Evolutionary conservation across 1,140 invertebrate genomes (phyloP), one percentile per base, ranked within the genome.

Genomic region (Zaprionus nigranus): DNA sequence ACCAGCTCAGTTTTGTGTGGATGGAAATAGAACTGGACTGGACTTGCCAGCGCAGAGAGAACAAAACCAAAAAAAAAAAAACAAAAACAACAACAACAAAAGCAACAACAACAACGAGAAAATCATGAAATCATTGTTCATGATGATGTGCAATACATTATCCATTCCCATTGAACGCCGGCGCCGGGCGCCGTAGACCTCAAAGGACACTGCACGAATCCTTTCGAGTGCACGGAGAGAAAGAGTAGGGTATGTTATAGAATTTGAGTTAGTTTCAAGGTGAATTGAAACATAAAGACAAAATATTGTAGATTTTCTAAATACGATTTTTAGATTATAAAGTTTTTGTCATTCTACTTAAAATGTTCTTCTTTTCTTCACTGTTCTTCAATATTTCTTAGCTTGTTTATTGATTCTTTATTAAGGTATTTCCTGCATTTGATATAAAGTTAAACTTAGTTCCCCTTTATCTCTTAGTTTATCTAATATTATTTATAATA

Each of bases 71-170:
- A 51, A 24, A 5, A 24, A 51, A 17, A 17, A 17, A 17, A 17
- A 12, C 20, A 49, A n/a, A 1, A 46, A 12, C 20, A 51, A 51
- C 9, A 51, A 30, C 66, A 62, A 49, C 40, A 62, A 17, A 28
- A 61, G 36, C 24, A 30, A 51, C 60, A 46, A 60, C 58, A 43
- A 49, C 60, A 34, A 59, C 51, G 57, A 71, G 67, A 57, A 83
- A 87, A 87, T 88, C 84, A 87, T 87, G 84, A 79, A 88, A 88
- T 88, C 84, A 88, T 88, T 88, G 84, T 88, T 78, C 85, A 88
- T 82, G 81, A 88, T 88, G 84, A 88, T 84, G 85, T 76, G 72
- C 84, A 83, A 88, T 88, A 79, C 84, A 88, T 88, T 88, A 88
- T 83, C 83, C 75, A 84, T 88, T 74, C 84, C 83, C 75, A 88